A percentile compares a stretch with the other conserved stretches of the same genome.
These are phyloP conservation scores for Melangyna quadrimaculata DNA, from an alignment of 2,888 invertebrate genomes.

Conservation along the genomic window DNA sequence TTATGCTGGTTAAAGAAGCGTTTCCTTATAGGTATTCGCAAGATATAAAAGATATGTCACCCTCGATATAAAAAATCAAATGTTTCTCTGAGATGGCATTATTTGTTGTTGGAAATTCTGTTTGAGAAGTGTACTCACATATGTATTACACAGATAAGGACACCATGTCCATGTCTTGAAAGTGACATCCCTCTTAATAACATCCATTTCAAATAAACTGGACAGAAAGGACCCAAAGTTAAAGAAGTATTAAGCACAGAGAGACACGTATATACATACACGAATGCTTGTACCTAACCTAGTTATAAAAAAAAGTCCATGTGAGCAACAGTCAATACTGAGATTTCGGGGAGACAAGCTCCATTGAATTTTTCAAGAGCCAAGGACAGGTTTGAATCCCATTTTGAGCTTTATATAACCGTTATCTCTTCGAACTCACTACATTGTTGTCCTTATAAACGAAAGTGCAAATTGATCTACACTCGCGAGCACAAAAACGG, in stretches of 20 bases:
- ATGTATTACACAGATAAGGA: not conserved
- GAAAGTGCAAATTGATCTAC: no score
- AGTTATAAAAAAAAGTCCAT: not conserved
- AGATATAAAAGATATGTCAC: no score
- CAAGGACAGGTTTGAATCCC: no score
- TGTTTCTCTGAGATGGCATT: conserved; percentile 67
- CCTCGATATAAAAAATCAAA: conserved; percentile 63
- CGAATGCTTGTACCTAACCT: not conserved
- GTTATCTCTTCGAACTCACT: no score
- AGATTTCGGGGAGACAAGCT: no score
- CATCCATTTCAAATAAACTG: conserved; percentile 68
- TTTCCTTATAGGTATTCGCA: not conserved
- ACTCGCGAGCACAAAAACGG: no score
- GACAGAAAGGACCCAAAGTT: conserved; percentile 57
- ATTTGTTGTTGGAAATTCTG: conserved; percentile 59
- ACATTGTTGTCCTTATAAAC: no score
- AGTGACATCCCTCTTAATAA: conserved; percentile 61
- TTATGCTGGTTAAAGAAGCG: not conserved
- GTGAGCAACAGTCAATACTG: not conserved
- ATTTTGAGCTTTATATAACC: no score
- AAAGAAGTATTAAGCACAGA: conserved; percentile 1
- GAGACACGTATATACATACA: not conserved
- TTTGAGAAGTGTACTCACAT: conserved; percentile 7
- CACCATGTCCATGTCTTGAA: not conserved
- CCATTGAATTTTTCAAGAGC: no score